Evolutionary conservation across 1,140 invertebrate genomes (phyloP).

Genomic region (Anthonomus grandis): DNA sequence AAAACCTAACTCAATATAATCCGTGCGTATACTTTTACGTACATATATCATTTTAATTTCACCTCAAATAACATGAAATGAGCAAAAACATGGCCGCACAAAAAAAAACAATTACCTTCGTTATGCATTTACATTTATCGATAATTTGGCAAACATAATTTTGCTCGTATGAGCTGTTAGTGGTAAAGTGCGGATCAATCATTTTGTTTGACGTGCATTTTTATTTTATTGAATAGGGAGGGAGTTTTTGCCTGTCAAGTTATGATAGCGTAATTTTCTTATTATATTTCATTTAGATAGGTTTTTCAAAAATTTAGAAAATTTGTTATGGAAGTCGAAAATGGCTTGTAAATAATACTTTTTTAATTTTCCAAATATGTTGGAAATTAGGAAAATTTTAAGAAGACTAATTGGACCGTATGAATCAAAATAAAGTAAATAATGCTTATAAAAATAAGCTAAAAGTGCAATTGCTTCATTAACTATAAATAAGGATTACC

Average conservation of each 20-base stretch:
- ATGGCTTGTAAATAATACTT: background rate
- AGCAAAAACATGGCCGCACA: too few relatives aligned
- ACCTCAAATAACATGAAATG: too few relatives aligned
- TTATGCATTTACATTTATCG: background rate
- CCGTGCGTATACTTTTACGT: too few relatives aligned
- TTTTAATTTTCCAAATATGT: background rate
- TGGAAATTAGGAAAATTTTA: background rate
- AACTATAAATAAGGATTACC: too few relatives aligned
- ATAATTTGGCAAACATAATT: background rate
- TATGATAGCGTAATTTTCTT: background rate
- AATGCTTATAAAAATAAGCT: too few relatives aligned
- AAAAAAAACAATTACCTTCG: background rate
- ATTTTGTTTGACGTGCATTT: background rate
- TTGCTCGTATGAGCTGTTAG: background rate
- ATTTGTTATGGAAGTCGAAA: background rate
- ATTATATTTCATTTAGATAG: background rate
- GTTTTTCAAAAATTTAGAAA: background rate
- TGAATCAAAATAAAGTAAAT: too few relatives aligned
- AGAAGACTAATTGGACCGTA: too few relatives aligned
- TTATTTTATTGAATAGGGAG: background rate
- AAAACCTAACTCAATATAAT: too few relatives aligned
- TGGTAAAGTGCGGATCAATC: slow-evolving; percentile 9
- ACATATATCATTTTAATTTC: too few relatives aligned
- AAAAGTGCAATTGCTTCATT: too few relatives aligned
- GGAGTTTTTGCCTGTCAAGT: background rate